Evolutionary conservation across 2,888 invertebrate genomes (phyloP).

Genomic region (Pseudococcus viburni): DNA sequence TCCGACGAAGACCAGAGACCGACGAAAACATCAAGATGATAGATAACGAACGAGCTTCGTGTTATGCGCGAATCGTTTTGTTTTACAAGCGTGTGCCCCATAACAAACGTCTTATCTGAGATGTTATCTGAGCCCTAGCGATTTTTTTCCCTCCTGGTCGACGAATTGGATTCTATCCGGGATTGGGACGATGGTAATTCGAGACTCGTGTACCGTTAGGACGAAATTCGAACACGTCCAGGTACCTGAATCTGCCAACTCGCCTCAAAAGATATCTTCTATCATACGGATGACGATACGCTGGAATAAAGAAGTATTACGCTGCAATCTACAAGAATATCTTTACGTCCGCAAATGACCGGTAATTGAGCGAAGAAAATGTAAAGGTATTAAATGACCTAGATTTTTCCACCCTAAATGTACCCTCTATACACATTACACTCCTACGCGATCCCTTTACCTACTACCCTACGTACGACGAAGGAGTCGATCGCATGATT

Average conservation of each 20-base stretch:
- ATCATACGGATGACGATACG: not conserved
- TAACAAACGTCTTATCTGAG: not conserved
- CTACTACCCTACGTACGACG: not conserved
- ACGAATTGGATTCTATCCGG: not conserved
- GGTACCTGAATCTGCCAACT: not conserved
- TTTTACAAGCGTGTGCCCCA: constrained; percentile 8
- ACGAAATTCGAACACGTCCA: not conserved
- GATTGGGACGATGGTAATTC: not conserved
- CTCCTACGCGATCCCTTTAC: too few species aligned
- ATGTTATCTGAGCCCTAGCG: not conserved
- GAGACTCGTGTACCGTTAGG: constrained; percentile 8
- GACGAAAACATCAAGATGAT: not conserved
- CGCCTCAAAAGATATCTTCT: too few species aligned
- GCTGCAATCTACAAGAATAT: not conserved
- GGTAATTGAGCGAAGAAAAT: not conserved
- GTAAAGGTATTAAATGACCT: not conserved
- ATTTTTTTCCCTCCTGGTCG: not conserved
- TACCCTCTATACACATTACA: not conserved
- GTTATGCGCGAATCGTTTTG: not conserved
- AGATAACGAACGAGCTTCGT: not conserved
- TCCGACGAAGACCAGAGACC: not conserved
- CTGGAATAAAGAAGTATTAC: not conserved
- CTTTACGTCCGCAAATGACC: not conserved
- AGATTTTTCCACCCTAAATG: not conserved
- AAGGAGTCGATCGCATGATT: constrained; percentile 11